Percentiles rank a stretch among this genome's conserved stretches.
Evolutionary conservation across 2,797 vertebrate species (phyloP).

Genomic region (Spheniscus humboldti): DNA sequence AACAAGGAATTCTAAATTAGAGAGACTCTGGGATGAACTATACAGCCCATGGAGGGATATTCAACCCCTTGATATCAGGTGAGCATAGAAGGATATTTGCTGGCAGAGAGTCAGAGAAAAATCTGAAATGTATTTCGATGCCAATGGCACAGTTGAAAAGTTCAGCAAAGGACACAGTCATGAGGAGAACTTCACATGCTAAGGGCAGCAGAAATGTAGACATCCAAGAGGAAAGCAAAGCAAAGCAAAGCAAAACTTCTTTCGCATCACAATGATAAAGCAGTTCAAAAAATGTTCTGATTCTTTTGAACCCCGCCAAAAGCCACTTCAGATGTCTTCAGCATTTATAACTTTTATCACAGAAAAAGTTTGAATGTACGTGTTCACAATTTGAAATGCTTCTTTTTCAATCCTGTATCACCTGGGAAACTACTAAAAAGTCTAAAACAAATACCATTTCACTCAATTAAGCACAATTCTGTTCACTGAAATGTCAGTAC

Average conservation of each 20-base stretch:
- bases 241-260: conserved; percentile 29
- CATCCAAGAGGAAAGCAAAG: conserved; percentile 16
- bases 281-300: not conserved
- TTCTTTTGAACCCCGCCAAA: not conserved
- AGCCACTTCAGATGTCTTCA: conserved; percentile 19
- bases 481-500: conserved; percentile 9
- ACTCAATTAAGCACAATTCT: conserved; percentile 6
- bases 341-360: not conserved
- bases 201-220: conserved; percentile 21
- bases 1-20: not conserved
- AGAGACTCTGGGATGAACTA: not conserved
- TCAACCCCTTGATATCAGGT: not conserved
- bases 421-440: conserved; percentile 46
- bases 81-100: not conserved
- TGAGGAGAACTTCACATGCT: conserved; percentile 32
- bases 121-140: conserved; percentile 22
- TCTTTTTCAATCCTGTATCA: conserved; percentile 12
- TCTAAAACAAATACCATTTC: conserved; percentile 1
- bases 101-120: not conserved
- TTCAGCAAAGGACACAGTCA: conserved; percentile 45
- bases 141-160: conserved; percentile 45
- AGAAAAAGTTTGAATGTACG: not conserved
- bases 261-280: not conserved
- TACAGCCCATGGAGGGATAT: not conserved
- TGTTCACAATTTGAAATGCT: conserved; percentile 42